Evolutionary conservation across 2,113 vertebrate species (phyloP).

Genomic region (Gadus chalcogrammus): DNA sequence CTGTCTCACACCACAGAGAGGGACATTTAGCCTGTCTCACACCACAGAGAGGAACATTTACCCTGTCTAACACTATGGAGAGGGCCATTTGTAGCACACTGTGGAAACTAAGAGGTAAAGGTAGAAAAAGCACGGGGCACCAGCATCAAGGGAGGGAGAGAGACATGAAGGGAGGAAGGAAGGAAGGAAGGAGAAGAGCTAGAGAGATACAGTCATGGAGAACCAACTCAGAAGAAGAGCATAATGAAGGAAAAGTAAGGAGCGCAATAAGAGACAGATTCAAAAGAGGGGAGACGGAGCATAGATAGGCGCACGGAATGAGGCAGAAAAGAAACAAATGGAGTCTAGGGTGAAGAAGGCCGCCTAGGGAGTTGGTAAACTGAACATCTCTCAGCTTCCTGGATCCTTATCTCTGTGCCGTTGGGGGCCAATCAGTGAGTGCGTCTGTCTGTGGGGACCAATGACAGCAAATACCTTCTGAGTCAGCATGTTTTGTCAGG

Average conservation of each 20-base stretch:
- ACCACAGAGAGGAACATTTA: no score
- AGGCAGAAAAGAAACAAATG: constrained; percentile 29
- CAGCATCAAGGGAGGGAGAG: neutral
- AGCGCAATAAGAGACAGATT: neutral
- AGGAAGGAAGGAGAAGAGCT: neutral
- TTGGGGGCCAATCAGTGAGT: constrained; percentile 49
- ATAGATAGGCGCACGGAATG: constrained; percentile 25
- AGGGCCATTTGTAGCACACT: neutral
- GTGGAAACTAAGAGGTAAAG: constrained; percentile 20
- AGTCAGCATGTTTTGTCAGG: constrained; percentile 61
- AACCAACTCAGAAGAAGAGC: constrained; percentile 14
- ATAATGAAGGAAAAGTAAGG: constrained; percentile 2
- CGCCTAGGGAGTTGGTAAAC: constrained; percentile 49
- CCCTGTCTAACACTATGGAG: neutral
- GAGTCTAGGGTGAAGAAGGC: constrained; percentile 37
- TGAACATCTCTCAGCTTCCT: constrained; percentile 50
- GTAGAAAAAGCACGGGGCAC: neutral
- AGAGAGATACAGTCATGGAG: neutral
- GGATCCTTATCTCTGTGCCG: constrained; percentile 23
- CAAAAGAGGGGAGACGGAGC: constrained; percentile 7
- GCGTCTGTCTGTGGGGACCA: constrained; percentile 52
- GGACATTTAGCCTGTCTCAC: no score
- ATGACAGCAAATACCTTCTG: constrained; percentile 51
- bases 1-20: no score
- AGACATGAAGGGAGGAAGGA: neutral